These are phyloP conservation scores for Sthenelais limicola DNA, from an alignment of 2,888 invertebrate species.

Conservation along the genomic window DNA sequence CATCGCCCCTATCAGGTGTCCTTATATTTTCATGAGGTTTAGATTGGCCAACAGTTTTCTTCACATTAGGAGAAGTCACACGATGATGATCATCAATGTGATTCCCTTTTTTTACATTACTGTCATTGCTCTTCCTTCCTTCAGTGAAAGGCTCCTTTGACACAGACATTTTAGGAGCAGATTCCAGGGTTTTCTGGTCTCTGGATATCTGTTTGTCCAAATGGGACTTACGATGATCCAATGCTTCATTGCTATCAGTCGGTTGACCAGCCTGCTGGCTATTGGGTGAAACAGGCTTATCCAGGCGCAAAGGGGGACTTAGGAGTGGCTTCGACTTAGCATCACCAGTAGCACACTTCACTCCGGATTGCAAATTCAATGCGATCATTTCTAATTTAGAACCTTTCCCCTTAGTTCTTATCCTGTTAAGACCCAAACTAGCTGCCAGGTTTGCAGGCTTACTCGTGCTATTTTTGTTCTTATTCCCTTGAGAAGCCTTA, in stretches of 20 bases:
- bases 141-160: background rate
- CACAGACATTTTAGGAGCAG: no score
- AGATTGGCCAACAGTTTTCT: background rate
- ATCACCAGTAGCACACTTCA: constrained; percentile 32
- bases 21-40: background rate
- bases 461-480: background rate
- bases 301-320: background rate
- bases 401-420: constrained; percentile 16
- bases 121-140: background rate
- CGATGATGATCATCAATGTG: background rate
- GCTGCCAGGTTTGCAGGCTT: constrained; percentile 11
- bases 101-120: background rate
- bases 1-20: no score
- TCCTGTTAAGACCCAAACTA: constrained; percentile 1
- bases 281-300: background rate
- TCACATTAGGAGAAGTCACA: background rate
- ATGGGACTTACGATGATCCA: no score
- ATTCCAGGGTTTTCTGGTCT: no score
- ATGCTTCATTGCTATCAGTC: background rate
- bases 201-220: no score
- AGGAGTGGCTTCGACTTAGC: no score
- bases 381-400: constrained; percentile 34
- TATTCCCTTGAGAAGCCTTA: background rate
- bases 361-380: constrained; percentile 12
- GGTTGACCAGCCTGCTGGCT: background rate